Evolutionary conservation across 2,797 vertebrate species (phyloP).

Genomic region (Crocidura indochinensis): DNA sequence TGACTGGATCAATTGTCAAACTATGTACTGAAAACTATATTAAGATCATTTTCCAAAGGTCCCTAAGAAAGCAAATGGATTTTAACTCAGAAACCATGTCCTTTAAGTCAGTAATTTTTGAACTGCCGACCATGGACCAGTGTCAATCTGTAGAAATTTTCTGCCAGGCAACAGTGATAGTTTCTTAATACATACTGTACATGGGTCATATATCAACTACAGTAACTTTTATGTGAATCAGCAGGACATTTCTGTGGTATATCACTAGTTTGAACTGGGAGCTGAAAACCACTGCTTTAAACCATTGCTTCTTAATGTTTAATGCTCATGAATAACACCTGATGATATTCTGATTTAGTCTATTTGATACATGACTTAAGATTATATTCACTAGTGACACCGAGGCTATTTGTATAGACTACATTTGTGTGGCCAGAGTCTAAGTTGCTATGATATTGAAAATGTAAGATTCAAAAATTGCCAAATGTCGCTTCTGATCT

Average conservation of each 20-base stretch:
- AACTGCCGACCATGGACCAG: neutral
- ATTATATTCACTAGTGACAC: neutral
- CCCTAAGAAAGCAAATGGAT: neutral
- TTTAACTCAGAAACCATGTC: neutral
- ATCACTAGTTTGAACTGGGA: no score
- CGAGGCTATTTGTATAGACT: neutral
- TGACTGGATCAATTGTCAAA: constrained; percentile 37
- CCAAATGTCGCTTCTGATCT: neutral
- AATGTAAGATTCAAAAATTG: neutral
- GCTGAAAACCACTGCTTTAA: no score
- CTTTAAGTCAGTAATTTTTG: neutral
- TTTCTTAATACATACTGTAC: no score
- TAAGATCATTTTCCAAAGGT: constrained; percentile 4
- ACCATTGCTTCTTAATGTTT: no score
- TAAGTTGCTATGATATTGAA: neutral
- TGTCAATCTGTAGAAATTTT: no score
- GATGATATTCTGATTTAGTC: neutral
- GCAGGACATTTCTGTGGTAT: no score
- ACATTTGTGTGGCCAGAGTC: neutral
- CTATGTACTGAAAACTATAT: neutral
- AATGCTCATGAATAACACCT: neutral
- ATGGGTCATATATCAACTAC: no score
- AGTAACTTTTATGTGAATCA: no score
- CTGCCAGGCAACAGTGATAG: no score
- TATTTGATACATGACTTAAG: neutral